Conservation (phyloP, 2,797 vertebrate species). For the Odontamblyopus rebecca region DNA sequence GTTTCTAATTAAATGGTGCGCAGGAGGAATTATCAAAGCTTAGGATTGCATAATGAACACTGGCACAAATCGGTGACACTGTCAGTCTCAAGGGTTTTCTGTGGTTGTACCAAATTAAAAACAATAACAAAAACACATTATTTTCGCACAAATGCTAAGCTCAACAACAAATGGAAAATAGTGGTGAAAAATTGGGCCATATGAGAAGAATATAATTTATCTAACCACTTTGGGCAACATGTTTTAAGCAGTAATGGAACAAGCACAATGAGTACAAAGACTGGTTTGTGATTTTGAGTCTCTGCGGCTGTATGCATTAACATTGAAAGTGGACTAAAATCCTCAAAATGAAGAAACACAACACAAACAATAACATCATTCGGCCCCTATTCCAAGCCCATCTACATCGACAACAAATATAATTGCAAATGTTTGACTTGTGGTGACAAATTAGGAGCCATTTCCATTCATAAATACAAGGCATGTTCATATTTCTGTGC, state of each 20-base stretch:
- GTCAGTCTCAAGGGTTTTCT: constrained; percentile 54
- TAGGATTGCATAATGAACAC: constrained; percentile 72
- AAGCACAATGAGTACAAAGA: neutral
- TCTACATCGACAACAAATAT: neutral
- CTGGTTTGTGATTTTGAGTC: neutral
- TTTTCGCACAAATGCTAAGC: constrained; percentile 7
- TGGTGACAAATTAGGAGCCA: constrained; percentile 9
- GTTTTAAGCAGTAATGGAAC: neutral
- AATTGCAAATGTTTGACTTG: neutral
- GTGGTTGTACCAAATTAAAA: constrained; percentile 55
- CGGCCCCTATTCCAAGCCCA: too few relatives aligned
- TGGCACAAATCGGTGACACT: constrained; percentile 64
- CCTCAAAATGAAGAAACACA: neutral
- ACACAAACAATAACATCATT: too few relatives aligned
- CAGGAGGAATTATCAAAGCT: constrained; percentile 73
- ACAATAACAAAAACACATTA: constrained; percentile 32
- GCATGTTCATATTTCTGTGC: constrained; percentile 38
- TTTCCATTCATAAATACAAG: constrained; percentile 30
- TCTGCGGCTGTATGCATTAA: neutral
- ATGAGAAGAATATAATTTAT: neutral
- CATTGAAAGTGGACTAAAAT: neutral
- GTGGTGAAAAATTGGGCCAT: neutral
- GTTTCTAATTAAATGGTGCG: constrained; percentile 77
- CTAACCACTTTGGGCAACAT: neutral
- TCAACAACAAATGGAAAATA: constrained; percentile 2